Evolutionary conservation across 2,888 invertebrate genomes (phyloP), one percentile per base, ranked within the genome.

Genomic region (Agrilus biguttatus): DNA sequence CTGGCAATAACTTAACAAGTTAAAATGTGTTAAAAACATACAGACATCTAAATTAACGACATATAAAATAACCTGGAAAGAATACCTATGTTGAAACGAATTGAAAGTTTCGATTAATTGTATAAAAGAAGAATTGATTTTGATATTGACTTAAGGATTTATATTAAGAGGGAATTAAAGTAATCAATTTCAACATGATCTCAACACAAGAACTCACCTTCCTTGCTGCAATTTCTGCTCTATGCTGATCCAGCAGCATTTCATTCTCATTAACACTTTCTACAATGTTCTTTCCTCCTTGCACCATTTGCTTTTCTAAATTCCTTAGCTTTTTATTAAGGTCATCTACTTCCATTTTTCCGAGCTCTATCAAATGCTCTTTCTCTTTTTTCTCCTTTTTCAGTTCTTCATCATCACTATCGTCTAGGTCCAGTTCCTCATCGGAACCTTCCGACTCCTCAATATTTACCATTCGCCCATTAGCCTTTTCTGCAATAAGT

Each of bases 181-280:
- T n/a, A n/a, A n/a, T n/a, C n/a, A 19, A 19, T 19, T 19, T 19
- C 19, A 19, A 19, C 6, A 21, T 21, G 21, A 21, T 6, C 21
- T 21, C 17, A 17, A 17, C 17, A 3, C 17, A 17, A 17, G 2
- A 6, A 45, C 45, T 49, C 53, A 75, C 82, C 69, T 83, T 85
- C 51, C 93, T 75, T 60, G 93, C 93, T 0, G 90, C 84, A 47
- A 98, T 88, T 69, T 96, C 93, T 37, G 77, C 71, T 45, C 84
- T 73, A 46, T 83, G 78, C 61, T 85, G 83, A 59, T 96, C 91
- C 42, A 98, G 69, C 43, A 87, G 85, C 50, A 84, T 72, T 63
- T 95, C 91, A 55, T 92, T 91, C 62, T 95, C 88, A 61, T 91
- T 91, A 14, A 97, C 91, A 57, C 93, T 89, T 64, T 95, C 93